These are phyloP conservation scores for Nannobrachium achirus DNA, from an alignment of 2,113 vertebrate species.

Conservation along the genomic window DNA sequence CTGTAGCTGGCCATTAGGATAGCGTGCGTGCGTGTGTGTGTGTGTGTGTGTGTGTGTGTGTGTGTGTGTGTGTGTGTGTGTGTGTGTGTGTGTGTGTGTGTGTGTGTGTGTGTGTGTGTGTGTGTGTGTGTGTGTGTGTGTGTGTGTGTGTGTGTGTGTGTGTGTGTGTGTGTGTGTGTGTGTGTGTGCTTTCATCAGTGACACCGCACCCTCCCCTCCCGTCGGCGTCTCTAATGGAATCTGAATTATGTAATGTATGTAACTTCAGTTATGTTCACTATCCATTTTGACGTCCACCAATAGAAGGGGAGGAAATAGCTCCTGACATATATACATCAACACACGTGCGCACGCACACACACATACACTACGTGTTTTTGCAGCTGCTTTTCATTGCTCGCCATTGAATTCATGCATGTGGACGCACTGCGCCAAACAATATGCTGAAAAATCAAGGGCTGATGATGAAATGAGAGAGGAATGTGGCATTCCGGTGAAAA, in stretches of 20 bases:
- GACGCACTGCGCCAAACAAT: conserved; percentile 38
- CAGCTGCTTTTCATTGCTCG: conserved; percentile 36
- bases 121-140: conserved; percentile 12
- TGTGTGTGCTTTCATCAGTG: neutral
- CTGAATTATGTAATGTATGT: conserved; percentile 10
- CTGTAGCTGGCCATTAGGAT: too few species aligned
- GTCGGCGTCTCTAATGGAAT: neutral
- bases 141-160: conserved; percentile 4
- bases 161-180: conserved; percentile 6
- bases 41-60: conserved; percentile 9
- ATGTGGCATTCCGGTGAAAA: conserved; percentile 20
- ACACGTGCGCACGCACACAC: conserved; percentile 16
- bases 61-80: neutral
- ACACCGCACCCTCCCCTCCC: neutral
- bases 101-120: neutral
- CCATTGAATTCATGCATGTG: conserved; percentile 29
- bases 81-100: neutral
- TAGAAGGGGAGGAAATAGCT: neutral
- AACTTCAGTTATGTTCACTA: neutral
- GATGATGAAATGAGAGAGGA: conserved; percentile 30
- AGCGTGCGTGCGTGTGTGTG: conserved; percentile 5
- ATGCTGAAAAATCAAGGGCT: conserved; percentile 8
- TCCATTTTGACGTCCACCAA: neutral
- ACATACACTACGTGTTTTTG: conserved; percentile 3
- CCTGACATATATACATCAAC: conserved; percentile 12